Evolutionary conservation across 2,888 invertebrate genomes (phyloP).

Genomic region (Tortricodes alternella): DNA sequence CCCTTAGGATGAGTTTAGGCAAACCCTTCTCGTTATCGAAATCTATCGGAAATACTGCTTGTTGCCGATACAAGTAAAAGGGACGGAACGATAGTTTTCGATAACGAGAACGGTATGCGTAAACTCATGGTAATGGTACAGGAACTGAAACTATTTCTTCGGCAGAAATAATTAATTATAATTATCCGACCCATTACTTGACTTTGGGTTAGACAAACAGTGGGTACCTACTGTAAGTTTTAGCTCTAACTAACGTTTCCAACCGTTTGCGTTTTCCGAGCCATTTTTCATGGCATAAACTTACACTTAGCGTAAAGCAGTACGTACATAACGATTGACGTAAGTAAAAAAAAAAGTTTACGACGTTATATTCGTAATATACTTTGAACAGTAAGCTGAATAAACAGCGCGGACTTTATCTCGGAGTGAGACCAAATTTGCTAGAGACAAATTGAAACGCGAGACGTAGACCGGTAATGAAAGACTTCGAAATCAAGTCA

Average conservation of each 20-base stretch:
- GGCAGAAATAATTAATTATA: background rate
- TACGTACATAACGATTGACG: conserved; percentile 16
- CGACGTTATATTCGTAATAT: conserved; percentile 3
- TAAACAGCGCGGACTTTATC: conserved; percentile 17
- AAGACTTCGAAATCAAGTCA: conserved; percentile 17
- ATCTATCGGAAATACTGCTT: too few relatives aligned
- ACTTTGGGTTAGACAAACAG: conserved; percentile 7
- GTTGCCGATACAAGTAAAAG: too few relatives aligned
- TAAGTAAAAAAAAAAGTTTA: conserved; percentile 17
- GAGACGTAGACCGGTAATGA: conserved; percentile 30
- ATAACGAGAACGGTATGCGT: too few relatives aligned
- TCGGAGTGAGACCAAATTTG: conserved; percentile 33
- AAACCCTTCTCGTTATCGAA: too few relatives aligned
- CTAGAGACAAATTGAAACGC: conserved; percentile 38
- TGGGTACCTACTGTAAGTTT: too few relatives aligned
- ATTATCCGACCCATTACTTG: conserved; percentile 7
- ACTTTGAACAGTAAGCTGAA: conserved; percentile 12
- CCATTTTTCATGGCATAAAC: too few relatives aligned
- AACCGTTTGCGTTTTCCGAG: too few relatives aligned
- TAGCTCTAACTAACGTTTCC: too few relatives aligned
- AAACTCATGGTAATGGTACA: too few relatives aligned
- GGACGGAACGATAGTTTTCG: too few relatives aligned
- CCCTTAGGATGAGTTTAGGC: too few relatives aligned
- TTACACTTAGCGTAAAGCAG: too few relatives aligned
- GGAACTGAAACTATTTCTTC: background rate